Base-by-base conservation (phyloP, 2,888 invertebrate genomes). In the Tinea semifulvella region DNA sequence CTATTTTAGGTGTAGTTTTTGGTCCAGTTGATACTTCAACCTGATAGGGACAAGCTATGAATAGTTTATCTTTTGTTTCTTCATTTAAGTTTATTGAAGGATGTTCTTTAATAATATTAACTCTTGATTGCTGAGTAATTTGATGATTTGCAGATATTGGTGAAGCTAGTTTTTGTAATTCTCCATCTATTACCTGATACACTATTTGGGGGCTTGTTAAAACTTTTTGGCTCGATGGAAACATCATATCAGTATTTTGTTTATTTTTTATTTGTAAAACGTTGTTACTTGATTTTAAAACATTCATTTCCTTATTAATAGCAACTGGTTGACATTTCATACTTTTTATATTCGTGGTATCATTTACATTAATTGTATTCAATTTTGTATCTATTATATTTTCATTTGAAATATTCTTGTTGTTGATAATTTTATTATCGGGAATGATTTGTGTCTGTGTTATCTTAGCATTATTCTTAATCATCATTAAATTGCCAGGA, bases 401-500 rank as follows among this genome's bases (percentile, higher is more conserved):
- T 51, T 77, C 77, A 47, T 62, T 69, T 25, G 59, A 26, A 8
- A 57, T 51, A 3, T 52, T 46, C 56, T 65, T 57, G 27, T 42
- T 64, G 42, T 56, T 53, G 2, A 18, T 18, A n/a, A 17, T 18
- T n/a, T n/a, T n/a, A 31, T 31, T 13, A 7, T 26, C 18, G 1
- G 18, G 4, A 3, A 11, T 27, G 8, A 31, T 31, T 31, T 31
- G n/a, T 14, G 13, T 2, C 26, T 10, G 10, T 2, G 26, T 26
- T n/a, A n/a, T n/a, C 7, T 6, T 26, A 26, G 2, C 6, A 6
- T 6, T 31, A 47, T 70, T 77, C 54, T 75, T 77, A 35, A 76
- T 67, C 70, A 79, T 73, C 76, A 79, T 77, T 38, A 79, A 54
- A 53, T 79, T 80, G n/a, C 62, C 60, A 38, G 76, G 75, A 49